A percentile compares a stretch with the other conserved stretches of the same genome.
phyloP scores from a whole-genome alignment of 2,797 vertebrate species.

The Melanotaenia nigrans region DNA sequence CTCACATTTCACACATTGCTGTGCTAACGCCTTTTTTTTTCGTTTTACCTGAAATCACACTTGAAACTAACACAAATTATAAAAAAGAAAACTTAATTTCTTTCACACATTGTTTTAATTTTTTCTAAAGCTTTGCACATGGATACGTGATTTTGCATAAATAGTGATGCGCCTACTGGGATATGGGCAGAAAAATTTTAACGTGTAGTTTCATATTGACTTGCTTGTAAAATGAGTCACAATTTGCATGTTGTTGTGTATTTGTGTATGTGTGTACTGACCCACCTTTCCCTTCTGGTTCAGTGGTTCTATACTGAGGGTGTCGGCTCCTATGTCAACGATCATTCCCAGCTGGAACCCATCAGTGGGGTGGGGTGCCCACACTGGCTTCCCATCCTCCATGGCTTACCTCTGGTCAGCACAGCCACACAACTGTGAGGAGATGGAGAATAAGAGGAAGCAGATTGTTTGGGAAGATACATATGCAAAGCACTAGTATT shows the following conservation, averaged over 20 bases:
- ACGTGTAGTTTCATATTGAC: background rate
- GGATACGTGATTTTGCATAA: background rate
- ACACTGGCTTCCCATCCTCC: constrained; percentile 99
- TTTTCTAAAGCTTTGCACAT: background rate
- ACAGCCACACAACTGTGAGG: constrained; percentile 63
- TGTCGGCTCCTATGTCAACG: constrained; percentile 93
- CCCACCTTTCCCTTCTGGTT: constrained; percentile 94
- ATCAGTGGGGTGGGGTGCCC: constrained; percentile 96
- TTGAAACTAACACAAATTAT: background rate
- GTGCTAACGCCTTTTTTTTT: constrained; percentile 11
- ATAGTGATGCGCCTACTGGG: background rate
- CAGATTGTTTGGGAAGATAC: background rate
- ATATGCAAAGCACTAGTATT: constrained; percentile 55
- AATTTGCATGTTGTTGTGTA: background rate
- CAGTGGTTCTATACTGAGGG: constrained; percentile 93
- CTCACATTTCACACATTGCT: constrained; percentile 62
- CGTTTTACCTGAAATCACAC: constrained; percentile 38
- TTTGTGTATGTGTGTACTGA: constrained; percentile 24
- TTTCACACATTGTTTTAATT: background rate
- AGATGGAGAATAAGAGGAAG: constrained; percentile 5
- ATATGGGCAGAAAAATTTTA: background rate
- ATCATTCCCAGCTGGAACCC: constrained; percentile 98
- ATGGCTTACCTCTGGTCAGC: constrained; percentile 81
- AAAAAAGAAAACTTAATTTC: background rate
- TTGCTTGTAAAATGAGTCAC: constrained; percentile 9